Conservation (phyloP, 2,113 vertebrate genomes). For the Poicephalus meyeri region DNA sequence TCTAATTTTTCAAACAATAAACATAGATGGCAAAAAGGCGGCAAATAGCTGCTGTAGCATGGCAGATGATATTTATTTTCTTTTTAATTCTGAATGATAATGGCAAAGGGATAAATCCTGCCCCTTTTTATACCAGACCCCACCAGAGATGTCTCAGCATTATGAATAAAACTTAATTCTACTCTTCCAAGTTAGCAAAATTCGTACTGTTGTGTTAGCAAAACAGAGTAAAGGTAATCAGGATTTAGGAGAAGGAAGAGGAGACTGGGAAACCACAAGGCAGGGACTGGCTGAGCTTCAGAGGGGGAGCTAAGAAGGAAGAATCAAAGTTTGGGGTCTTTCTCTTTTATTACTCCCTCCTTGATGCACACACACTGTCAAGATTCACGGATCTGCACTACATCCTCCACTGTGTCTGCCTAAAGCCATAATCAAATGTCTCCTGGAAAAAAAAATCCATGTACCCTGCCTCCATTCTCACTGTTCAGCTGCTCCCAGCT, state of each 20-base stretch:
- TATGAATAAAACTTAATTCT: not conserved
- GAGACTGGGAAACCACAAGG: not conserved
- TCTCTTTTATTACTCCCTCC: not conserved
- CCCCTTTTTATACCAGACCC: not conserved
- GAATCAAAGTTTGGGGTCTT: not conserved
- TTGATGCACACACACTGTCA: not conserved
- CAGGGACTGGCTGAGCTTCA: not conserved
- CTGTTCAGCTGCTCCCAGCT: not conserved
- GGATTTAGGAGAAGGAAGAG: not conserved
- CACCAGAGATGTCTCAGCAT: not conserved
- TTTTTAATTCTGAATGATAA: not conserved
- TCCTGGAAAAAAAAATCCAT: not conserved
- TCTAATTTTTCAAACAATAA: constrained; percentile 7
- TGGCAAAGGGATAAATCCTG: not conserved
- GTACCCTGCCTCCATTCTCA: not conserved
- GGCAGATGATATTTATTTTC: not conserved
- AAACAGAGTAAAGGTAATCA: not conserved
- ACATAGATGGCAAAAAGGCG: not conserved
- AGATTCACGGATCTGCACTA: not conserved
- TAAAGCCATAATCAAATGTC: not conserved
- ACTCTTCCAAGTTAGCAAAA: not conserved
- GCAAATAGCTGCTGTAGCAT: not conserved
- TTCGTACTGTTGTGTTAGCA: not conserved
- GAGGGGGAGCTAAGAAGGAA: not conserved
- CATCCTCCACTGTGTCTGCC: not conserved